These are phyloP conservation scores for Geophilus truncorum DNA, from an alignment of 2,888 invertebrate genomes.

Conservation along the genomic window DNA sequence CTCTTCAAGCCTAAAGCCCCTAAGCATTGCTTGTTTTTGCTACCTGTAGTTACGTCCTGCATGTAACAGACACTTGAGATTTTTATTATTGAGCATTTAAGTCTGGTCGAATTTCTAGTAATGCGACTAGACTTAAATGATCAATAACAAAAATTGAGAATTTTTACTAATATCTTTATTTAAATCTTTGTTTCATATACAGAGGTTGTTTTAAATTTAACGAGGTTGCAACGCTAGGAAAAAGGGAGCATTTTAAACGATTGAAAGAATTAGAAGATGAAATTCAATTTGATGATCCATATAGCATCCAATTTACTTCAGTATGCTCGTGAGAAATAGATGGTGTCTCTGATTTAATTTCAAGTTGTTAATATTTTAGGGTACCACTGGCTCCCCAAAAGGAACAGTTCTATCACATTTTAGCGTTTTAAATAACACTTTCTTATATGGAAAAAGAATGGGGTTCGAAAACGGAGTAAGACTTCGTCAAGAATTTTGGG, in stretches of 20 bases:
- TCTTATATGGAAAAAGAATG: slow-evolving; percentile 46
- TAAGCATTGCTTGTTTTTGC: too few species aligned
- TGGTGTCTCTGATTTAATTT: too few species aligned
- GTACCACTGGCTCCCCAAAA: slow-evolving; percentile 76
- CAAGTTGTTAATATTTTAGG: too few species aligned
- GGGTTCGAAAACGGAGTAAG: slow-evolving; percentile 31
- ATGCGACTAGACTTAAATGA: too few species aligned
- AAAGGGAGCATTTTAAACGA: background rate
- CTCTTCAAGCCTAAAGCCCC: too few species aligned
- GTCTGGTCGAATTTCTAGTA: too few species aligned
- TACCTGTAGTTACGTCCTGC: too few species aligned
- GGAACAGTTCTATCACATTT: slow-evolving; percentile 67
- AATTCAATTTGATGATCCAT: slow-evolving; percentile 62
- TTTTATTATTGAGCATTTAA: too few species aligned
- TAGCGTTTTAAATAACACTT: slow-evolving; percentile 67
- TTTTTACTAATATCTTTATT: too few species aligned
- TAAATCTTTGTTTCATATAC: background rate
- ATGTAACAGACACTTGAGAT: too few species aligned
- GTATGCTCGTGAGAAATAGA: too few species aligned
- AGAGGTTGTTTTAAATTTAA: slow-evolving; percentile 1
- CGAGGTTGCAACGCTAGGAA: background rate
- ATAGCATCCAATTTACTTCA: slow-evolving; percentile 78
- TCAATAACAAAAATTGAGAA: background rate
- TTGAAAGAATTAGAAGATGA: slow-evolving; percentile 42
- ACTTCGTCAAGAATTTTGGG: too few species aligned